These are phyloP conservation scores for Vesta saturnalis DNA, from an alignment of 2,888 invertebrate species.

Conservation along the genomic window DNA sequence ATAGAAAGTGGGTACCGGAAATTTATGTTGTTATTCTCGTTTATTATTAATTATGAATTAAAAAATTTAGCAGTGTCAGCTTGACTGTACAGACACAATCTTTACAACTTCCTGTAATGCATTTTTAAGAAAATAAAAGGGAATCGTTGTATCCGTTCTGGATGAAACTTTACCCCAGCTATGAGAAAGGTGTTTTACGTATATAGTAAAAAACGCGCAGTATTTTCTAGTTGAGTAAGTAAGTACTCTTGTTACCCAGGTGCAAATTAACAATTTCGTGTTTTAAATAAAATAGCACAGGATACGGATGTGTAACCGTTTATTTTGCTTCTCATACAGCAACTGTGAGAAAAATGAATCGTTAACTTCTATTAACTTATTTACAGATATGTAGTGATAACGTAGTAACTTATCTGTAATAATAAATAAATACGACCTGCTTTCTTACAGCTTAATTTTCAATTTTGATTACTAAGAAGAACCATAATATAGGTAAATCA, in stretches of 20 bases:
- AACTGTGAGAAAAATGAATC: not conserved
- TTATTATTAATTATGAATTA: not conserved
- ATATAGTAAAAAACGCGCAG: no score
- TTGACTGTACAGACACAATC: not conserved
- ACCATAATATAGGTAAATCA: no score
- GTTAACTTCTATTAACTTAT: no score
- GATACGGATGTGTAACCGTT: not conserved
- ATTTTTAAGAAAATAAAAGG: not conserved
- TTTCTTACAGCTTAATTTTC: no score
- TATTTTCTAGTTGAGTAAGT: not conserved
- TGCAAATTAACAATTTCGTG: not conserved
- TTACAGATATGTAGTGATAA: no score
- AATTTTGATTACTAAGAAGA: no score
- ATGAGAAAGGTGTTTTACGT: no score
- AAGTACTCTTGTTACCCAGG: not conserved
- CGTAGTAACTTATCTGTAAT: no score
- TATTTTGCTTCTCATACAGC: not conserved
- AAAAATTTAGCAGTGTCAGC: conserved; percentile 8
- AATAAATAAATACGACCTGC: no score
- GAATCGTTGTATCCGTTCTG: conserved; percentile 18
- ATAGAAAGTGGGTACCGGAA: conserved; percentile 3
- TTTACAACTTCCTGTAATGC: conserved; percentile 14
- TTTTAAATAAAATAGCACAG: not conserved
- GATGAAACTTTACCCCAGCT: not conserved
- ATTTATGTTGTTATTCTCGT: not conserved